These are phyloP conservation scores for Podarcis cretensis DNA, from an alignment of 2,113 vertebrate species.

Conservation along the genomic window DNA sequence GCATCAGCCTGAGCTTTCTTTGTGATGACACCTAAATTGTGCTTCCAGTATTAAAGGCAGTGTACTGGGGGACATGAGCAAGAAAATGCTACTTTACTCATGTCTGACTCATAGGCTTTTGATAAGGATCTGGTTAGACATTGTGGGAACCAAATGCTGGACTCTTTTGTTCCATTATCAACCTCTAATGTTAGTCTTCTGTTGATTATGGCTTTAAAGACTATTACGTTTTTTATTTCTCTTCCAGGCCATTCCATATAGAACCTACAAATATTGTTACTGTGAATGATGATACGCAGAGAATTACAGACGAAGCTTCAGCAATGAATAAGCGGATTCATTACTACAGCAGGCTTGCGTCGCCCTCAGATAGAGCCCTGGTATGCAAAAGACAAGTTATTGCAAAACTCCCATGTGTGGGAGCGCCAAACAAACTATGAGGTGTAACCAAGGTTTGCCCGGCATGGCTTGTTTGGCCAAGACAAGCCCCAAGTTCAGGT, in stretches of 20 bases:
- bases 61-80: no score
- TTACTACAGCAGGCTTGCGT: constrained; percentile 88
- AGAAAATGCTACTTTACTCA: background rate
- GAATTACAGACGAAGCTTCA: constrained; percentile 89
- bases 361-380: constrained; percentile 86
- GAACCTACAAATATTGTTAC: constrained; percentile 89
- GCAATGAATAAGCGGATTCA: constrained; percentile 93
- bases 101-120: background rate
- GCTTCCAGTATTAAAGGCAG: no score
- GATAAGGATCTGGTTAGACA: background rate
- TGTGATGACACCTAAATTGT: no score
- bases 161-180: background rate
- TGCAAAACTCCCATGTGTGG: background rate
- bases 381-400: constrained; percentile 71
- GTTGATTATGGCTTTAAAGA: background rate
- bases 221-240: constrained; percentile 43
- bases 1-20: background rate
- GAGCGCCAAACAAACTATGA: background rate
- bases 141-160: background rate
- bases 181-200: constrained; percentile 39
- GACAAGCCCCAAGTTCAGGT: no score
- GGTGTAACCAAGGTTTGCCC: no score
- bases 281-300: constrained; percentile 77
- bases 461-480: no score
- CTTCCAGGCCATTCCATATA: constrained; percentile 89